Conservation (phyloP, 2,888 invertebrate species). For the Dryobota labecula region DNA sequence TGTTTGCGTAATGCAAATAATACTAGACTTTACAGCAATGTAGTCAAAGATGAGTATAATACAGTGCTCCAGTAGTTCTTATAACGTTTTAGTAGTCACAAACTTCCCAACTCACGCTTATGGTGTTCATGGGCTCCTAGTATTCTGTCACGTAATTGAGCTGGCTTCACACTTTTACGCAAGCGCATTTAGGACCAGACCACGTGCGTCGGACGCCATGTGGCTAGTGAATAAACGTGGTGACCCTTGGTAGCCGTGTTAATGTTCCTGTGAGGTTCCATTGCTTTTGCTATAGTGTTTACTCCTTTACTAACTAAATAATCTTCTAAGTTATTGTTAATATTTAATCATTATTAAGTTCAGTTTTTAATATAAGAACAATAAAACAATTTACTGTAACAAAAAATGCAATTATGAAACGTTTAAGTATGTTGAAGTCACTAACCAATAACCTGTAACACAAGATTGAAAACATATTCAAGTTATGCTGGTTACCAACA, state of each 20-base stretch:
- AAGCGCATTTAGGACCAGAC: not conserved
- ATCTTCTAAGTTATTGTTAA: no score
- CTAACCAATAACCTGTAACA: no score
- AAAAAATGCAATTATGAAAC: no score
- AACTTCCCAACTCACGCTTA: not conserved
- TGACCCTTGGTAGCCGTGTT: not conserved
- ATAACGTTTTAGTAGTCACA: not conserved
- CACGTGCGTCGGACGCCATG: not conserved
- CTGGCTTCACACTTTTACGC: slow-evolving; percentile 1
- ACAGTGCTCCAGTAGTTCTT: not conserved
- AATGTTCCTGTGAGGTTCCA: not conserved
- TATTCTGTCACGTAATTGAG: not conserved
- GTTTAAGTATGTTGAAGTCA: no score
- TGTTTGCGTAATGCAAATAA: not conserved
- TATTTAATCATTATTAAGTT: no score
- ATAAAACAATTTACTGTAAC: not conserved
- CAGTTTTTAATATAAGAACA: no score
- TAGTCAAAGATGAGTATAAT: not conserved
- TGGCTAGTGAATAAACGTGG: not conserved
- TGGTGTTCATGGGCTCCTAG: not conserved
- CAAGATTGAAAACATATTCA: no score
- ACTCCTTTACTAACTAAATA: not conserved
- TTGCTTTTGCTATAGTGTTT: not conserved
- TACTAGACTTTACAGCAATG: not conserved
- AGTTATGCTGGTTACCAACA: not conserved